phyloP scores from a whole-genome alignment of 2,113 vertebrate species.

The Salvelinus sp. region DNA sequence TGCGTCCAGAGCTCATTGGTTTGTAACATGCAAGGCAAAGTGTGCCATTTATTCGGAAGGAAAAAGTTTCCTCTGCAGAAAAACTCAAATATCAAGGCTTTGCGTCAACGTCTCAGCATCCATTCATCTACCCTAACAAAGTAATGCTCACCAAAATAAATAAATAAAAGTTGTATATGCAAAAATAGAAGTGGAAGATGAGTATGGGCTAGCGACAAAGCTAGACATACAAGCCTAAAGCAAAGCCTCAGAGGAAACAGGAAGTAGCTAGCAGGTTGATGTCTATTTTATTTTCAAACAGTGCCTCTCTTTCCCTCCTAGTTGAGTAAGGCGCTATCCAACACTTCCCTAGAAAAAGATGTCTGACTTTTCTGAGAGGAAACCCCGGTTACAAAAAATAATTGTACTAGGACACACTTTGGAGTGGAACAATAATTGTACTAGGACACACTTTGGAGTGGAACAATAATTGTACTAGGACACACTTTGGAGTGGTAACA shows the following conservation, averaged over 20 bases:
- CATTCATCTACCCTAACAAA: constrained; percentile 39
- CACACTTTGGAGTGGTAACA: no score
- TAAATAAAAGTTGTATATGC: constrained; percentile 24
- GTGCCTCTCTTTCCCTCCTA: constrained; percentile 38
- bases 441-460: no score
- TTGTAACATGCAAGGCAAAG: no score
- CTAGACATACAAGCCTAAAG: constrained; percentile 15
- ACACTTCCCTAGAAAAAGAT: neutral
- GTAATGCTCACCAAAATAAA: neutral
- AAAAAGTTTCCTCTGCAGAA: no score
- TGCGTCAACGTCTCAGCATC: neutral
- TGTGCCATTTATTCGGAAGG: no score
- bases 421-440: neutral
- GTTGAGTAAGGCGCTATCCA: constrained; percentile 4
- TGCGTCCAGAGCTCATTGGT: no score
- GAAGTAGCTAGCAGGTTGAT: constrained; percentile 36
- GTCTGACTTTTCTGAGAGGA: neutral
- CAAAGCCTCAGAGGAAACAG: constrained; percentile 40
- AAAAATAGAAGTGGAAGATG: constrained; percentile 58
- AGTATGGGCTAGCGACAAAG: constrained; percentile 41
- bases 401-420: neutral
- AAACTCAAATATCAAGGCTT: neutral
- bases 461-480: no score
- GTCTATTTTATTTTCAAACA: constrained; percentile 43
- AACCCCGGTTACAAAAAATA: no score